Percentiles rank a stretch among this genome's conserved stretches.
Evolutionary conservation across 1,140 invertebrate species (phyloP).

Genomic region (Drosophila lacertosa): DNA sequence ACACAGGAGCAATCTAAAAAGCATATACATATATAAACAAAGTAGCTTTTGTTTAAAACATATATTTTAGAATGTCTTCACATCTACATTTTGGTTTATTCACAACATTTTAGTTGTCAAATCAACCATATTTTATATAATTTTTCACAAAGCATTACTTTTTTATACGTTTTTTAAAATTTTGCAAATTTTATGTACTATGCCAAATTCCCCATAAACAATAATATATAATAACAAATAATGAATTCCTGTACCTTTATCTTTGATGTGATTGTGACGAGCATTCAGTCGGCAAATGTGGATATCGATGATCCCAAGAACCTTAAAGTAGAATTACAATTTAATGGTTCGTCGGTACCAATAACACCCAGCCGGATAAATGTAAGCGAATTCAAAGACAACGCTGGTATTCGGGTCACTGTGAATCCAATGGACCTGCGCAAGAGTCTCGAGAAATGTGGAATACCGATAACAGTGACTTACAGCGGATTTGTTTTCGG

Average conservation of each 20-base stretch:
- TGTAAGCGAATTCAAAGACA: slow-evolving; percentile 36
- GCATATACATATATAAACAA: too few species aligned
- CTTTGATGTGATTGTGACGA: slow-evolving; percentile 45
- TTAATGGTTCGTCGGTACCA: slow-evolving; percentile 5
- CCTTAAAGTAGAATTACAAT: slow-evolving; percentile 21
- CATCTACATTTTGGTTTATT: too few species aligned
- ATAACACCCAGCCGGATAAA: slow-evolving; percentile 47
- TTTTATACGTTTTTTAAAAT: not conserved
- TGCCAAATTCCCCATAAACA: slow-evolving; percentile 18
- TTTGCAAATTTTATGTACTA: not conserved
- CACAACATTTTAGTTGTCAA: too few species aligned
- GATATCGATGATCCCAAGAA: not conserved
- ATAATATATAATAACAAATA: not conserved
- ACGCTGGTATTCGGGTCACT: not conserved
- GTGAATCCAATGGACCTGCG: slow-evolving; percentile 27
- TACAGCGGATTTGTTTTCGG: slow-evolving; percentile 34
- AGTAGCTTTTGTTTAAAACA: too few species aligned
- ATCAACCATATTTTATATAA: too few species aligned
- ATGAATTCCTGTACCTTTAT: slow-evolving; percentile 26
- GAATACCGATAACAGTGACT: slow-evolving; percentile 31
- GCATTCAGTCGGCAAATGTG: not conserved
- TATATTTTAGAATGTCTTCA: too few species aligned
- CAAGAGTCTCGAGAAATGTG: slow-evolving; percentile 31
- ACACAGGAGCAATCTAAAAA: too few species aligned
- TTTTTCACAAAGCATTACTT: too few species aligned